Percentiles rank a stretch among this genome's conserved stretches.
Evolutionary conservation across 2,888 invertebrate genomes (phyloP).

Genomic region (Halictus ligatus): DNA sequence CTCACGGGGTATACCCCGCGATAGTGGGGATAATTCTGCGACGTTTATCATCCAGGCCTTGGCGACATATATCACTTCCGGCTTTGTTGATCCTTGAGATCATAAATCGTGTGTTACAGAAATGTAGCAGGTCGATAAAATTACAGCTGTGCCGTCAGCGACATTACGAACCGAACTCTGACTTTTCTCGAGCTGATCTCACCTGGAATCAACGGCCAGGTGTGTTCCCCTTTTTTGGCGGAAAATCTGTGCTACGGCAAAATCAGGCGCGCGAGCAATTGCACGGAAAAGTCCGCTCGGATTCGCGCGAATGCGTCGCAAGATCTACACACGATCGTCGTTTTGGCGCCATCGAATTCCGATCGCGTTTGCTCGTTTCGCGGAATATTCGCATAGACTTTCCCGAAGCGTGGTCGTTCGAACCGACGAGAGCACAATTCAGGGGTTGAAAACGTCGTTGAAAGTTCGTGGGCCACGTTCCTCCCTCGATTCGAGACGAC

Average conservation of each 20-base stretch:
- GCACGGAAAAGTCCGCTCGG: conserved; percentile 18
- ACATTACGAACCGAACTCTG: too few relatives aligned
- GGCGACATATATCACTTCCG: too few relatives aligned
- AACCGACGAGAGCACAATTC: neutral
- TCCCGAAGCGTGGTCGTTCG: neutral
- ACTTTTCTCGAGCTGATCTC: too few relatives aligned
- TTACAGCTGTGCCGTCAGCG: too few relatives aligned
- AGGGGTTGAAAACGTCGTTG: neutral
- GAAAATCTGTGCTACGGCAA: neutral
- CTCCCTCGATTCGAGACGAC: neutral
- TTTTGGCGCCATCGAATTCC: conserved; percentile 65
- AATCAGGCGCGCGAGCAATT: neutral
- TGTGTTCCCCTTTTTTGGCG: neutral
- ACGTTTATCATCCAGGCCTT: too few relatives aligned
- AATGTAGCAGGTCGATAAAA: too few relatives aligned
- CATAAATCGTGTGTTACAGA: too few relatives aligned
- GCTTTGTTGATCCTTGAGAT: too few relatives aligned
- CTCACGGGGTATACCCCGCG: too few relatives aligned
- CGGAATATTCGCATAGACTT: neutral
- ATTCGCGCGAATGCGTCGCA: conserved; percentile 14
- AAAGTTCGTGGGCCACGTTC: neutral
- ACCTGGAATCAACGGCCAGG: too few relatives aligned
- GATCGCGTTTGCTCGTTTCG: conserved; percentile 43
- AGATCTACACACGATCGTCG: neutral
- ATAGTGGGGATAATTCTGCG: too few relatives aligned